A percentile compares a stretch with the other conserved stretches of the same genome.
These are phyloP conservation scores for Phoeniculus purpureus DNA, from an alignment of 2,797 vertebrate species.

Conservation along the genomic window DNA sequence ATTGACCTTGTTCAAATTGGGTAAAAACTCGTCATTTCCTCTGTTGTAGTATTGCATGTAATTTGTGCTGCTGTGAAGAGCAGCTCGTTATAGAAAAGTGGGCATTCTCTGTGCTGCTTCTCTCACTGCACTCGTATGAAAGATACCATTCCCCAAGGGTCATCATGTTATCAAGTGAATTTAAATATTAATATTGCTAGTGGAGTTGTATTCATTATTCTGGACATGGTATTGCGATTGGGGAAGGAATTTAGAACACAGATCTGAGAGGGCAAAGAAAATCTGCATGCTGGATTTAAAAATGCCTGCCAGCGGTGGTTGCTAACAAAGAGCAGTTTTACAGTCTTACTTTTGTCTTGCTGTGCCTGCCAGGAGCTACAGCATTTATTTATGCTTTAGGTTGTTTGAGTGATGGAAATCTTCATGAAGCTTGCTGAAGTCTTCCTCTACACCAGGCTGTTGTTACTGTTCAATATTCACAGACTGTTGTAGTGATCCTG, in stretches of 20 bases:
- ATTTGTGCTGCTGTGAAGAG: not conserved
- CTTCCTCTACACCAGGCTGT: not conserved
- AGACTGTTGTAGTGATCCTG: not conserved
- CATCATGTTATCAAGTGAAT: constrained; percentile 1
- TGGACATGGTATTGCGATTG: not conserved
- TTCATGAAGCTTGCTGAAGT: not conserved
- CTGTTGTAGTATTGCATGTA: not conserved
- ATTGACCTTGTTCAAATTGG: not conserved
- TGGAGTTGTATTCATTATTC: not conserved
- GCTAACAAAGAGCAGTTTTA: not conserved
- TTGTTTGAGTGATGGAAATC: not conserved
- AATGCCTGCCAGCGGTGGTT: not conserved
- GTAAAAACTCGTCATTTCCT: not conserved
- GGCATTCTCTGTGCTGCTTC: not conserved
- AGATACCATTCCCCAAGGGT: not conserved
- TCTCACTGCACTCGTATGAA: not conserved
- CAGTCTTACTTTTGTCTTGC: not conserved
- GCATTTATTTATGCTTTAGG: not conserved
- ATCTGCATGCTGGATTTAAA: not conserved
- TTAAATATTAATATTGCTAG: not conserved
- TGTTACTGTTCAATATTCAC: not conserved
- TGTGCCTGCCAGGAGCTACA: not conserved
- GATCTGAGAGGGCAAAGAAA: not conserved
- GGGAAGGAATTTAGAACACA: constrained; percentile 2
- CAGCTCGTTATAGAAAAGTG: not conserved